phyloP scores from a whole-genome alignment of 1,140 invertebrate genomes.

The Pogonomyrmex barbatus region DNA sequence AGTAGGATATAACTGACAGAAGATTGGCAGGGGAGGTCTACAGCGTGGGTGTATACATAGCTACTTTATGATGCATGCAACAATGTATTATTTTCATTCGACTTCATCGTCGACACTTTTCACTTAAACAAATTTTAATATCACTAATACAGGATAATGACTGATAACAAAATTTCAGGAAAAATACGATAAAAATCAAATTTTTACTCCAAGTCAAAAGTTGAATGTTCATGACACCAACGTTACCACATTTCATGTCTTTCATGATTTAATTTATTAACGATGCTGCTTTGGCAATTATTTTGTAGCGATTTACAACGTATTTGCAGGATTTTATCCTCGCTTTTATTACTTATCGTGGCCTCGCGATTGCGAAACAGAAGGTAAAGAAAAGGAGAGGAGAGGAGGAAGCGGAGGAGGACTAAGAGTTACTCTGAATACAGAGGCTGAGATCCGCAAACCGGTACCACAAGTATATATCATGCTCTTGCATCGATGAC shows the following conservation, averaged over 20 bases:
- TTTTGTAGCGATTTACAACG: constrained; percentile 42
- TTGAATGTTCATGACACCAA: not conserved
- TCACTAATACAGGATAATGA: not conserved
- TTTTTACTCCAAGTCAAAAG: not conserved
- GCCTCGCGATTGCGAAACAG: constrained; percentile 51
- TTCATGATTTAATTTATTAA: constrained; percentile 6
- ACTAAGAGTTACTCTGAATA: constrained; percentile 53
- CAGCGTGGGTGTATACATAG: constrained; percentile 46
- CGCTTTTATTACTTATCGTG: constrained; percentile 58
- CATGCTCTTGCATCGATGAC: constrained; percentile 11
- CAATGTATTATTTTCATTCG: constrained; percentile 43
- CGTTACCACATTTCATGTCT: not conserved
- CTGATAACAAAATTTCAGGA: not conserved
- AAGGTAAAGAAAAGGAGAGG: constrained; percentile 19
- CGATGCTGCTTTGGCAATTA: constrained; percentile 9
- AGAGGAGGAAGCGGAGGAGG: constrained; percentile 1
- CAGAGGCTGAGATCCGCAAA: constrained; percentile 50
- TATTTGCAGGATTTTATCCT: constrained; percentile 27
- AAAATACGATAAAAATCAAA: not conserved
- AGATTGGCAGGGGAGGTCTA: not conserved
- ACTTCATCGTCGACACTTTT: constrained; percentile 24
- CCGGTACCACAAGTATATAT: constrained; percentile 44
- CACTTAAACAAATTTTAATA: constrained; percentile 1
- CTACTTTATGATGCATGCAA: constrained; percentile 48
- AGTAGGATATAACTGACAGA: not conserved